Evolutionary conservation across 2,113 vertebrate genomes (phyloP).

Genomic region (Meriones unguiculatus): DNA sequence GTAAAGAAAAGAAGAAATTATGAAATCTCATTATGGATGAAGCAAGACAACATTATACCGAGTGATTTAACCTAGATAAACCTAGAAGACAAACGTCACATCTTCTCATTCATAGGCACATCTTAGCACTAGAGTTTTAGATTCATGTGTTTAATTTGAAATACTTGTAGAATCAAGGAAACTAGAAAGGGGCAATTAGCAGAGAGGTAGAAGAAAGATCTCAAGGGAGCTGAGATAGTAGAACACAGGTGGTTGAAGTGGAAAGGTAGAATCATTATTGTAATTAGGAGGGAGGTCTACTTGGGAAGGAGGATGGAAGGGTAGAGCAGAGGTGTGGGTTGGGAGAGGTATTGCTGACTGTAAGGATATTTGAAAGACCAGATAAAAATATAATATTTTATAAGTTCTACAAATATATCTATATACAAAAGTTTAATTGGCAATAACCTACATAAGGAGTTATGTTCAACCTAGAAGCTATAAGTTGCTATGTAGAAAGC

Average conservation of each 20-base stretch:
- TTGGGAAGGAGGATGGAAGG: background rate
- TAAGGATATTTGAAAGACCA: background rate
- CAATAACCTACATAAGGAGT: background rate
- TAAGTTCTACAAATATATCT: background rate
- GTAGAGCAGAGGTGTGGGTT: background rate
- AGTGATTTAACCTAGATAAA: background rate
- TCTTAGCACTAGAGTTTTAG: background rate
- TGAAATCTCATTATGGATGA: background rate
- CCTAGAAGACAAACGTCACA: background rate
- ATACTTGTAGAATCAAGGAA: background rate
- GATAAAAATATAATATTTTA: background rate
- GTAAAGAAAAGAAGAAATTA: background rate
- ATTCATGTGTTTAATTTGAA: background rate
- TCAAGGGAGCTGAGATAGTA: background rate
- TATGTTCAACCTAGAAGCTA: background rate
- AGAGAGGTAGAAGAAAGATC: background rate
- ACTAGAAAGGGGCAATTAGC: background rate
- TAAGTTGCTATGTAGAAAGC: background rate
- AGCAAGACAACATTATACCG: background rate
- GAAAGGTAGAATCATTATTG: background rate
- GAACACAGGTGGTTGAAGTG: background rate
- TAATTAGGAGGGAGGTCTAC: background rate
- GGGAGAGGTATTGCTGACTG: background rate
- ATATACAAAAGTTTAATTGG: background rate
- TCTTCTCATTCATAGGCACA: background rate